phyloP scores from a whole-genome alignment of 2,113 vertebrate genomes.

The Oceanodroma tethys region DNA sequence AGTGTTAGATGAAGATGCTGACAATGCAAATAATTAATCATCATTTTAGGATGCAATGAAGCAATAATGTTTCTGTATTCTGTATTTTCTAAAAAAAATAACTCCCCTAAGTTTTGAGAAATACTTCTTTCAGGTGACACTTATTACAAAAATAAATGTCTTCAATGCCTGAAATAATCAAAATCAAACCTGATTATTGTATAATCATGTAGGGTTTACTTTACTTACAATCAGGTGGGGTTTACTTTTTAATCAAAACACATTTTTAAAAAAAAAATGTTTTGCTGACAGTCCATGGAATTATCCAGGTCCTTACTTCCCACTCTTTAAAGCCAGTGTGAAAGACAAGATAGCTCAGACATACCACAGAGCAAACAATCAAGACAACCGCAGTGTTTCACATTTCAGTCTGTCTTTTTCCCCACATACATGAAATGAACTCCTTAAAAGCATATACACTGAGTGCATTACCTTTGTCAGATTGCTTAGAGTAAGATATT shows the following conservation, averaged over 20 bases:
- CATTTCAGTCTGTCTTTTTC: neutral
- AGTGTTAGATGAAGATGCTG: neutral
- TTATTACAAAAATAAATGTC: neutral
- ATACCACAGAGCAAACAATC: neutral
- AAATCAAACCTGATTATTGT: neutral
- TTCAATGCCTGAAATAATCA: neutral
- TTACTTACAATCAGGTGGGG: accelerated
- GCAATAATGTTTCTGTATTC: neutral
- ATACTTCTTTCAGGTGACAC: neutral
- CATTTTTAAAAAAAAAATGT: neutral
- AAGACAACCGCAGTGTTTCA: neutral
- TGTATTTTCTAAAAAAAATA: neutral
- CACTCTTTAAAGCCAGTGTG: neutral
- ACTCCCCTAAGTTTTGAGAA: neutral
- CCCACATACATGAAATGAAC: neutral
- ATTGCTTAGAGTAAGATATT: slow-evolving; percentile 94
- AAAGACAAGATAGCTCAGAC: neutral
- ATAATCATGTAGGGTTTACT: neutral
- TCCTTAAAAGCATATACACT: neutral
- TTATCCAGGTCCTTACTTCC: neutral
- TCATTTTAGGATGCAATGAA: neutral
- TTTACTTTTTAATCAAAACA: neutral
- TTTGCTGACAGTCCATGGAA: neutral
- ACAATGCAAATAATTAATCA: neutral
- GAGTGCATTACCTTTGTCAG: slow-evolving; percentile 90